These are phyloP conservation scores for Plectrocnemia conspersa DNA, from an alignment of 1,140 invertebrate genomes.

Conservation along the genomic window DNA sequence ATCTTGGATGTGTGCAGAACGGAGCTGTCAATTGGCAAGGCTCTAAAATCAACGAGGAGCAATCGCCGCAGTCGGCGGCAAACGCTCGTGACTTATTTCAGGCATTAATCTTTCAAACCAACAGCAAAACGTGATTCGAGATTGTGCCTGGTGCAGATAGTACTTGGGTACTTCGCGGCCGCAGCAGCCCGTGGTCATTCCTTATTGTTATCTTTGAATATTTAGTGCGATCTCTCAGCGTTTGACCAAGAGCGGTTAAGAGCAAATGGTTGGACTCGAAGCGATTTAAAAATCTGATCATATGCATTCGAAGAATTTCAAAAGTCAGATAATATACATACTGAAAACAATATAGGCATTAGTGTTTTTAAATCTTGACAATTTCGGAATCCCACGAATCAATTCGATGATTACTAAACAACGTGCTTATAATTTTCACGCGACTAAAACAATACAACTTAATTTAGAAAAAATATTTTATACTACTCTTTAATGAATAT, in stretches of 20 bases:
- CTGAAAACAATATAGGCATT: too few relatives aligned
- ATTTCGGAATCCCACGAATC: too few relatives aligned
- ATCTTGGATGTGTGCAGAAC: too few relatives aligned
- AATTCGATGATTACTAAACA: too few relatives aligned
- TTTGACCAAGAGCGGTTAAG: neutral
- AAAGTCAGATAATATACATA: too few relatives aligned
- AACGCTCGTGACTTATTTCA: constrained; percentile 18
- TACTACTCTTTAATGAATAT: neutral
- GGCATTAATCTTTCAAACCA: constrained; percentile 18
- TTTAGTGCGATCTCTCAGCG: constrained; percentile 9
- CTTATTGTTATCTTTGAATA: constrained; percentile 17
- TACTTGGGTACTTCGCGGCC: neutral
- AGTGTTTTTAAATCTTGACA: too few relatives aligned
- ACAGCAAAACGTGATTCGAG: constrained; percentile 17
- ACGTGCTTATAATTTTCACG: too few relatives aligned
- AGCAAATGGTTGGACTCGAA: neutral
- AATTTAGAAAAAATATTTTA: neutral
- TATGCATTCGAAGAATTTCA: neutral
- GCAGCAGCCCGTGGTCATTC: constrained; percentile 4
- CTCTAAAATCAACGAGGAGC: constrained; percentile 11
- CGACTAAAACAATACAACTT: too few relatives aligned
- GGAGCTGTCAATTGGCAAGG: too few relatives aligned
- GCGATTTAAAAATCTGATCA: neutral
- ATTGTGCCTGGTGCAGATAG: constrained; percentile 6
- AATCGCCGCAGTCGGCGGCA: constrained; percentile 2